Evolutionary conservation across 2,113 vertebrate genomes (phyloP).

Genomic region (Notothenia coriiceps): DNA sequence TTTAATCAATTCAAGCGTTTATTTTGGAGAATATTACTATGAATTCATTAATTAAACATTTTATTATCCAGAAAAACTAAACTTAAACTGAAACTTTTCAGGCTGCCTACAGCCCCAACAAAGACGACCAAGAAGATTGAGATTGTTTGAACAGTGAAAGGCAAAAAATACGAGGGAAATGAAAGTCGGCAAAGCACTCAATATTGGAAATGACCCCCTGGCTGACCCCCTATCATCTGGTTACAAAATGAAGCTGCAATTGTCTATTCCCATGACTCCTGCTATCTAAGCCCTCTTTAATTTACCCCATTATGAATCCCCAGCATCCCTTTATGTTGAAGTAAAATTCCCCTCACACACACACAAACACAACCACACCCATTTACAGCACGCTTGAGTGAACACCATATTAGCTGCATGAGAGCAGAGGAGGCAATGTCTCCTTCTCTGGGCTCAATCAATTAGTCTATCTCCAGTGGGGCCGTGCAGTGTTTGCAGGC

Average conservation of each 20-base stretch:
- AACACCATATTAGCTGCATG: slow-evolving; percentile 57
- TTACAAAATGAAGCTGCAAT: not conserved
- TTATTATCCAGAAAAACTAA: not conserved
- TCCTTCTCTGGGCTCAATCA: slow-evolving; percentile 70
- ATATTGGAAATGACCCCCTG: not conserved
- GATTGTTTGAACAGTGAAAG: too few relatives aligned
- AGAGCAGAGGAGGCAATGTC: slow-evolving; percentile 50
- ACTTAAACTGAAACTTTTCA: too few relatives aligned
- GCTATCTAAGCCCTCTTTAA: not conserved
- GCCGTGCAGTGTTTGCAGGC: slow-evolving; percentile 36
- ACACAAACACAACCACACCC: slow-evolving; percentile 30
- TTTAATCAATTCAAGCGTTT: not conserved
- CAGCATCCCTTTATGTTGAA: slow-evolving; percentile 9
- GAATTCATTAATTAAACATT: not conserved
- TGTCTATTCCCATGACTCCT: slow-evolving; percentile 1
- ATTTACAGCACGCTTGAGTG: slow-evolving; percentile 51
- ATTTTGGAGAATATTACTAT: not conserved
- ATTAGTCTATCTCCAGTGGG: slow-evolving; percentile 62
- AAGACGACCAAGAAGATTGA: too few relatives aligned
- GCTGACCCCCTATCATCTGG: too few relatives aligned
- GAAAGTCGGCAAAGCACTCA: not conserved
- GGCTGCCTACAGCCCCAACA: too few relatives aligned
- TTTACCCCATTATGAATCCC: slow-evolving; percentile 22
- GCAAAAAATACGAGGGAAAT: not conserved
- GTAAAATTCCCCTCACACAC: not conserved